Percentiles rank a stretch among this genome's conserved stretches.
Conservation (phyloP, 2,797 vertebrate species). For the Bucorvus abyssinicus region DNA sequence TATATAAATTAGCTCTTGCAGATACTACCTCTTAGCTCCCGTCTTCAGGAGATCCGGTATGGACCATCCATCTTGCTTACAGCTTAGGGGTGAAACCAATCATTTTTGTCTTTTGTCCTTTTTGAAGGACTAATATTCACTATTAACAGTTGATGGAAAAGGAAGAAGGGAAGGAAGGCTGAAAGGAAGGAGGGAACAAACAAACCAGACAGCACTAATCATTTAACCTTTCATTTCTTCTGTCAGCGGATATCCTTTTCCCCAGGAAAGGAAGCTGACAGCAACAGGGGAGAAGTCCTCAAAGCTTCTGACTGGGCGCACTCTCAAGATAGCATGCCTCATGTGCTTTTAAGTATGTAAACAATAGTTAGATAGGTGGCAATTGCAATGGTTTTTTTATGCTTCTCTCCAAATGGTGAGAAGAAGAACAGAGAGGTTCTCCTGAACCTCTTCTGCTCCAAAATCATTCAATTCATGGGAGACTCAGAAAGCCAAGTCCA, state of each 20-base stretch:
- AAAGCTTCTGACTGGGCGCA: neutral
- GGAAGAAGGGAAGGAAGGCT: neutral
- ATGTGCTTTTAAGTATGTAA: neutral
- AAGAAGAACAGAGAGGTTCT: neutral
- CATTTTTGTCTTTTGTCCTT: neutral
- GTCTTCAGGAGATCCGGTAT: neutral
- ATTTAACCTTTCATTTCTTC: neutral
- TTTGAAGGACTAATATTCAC: neutral
- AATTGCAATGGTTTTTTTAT: neutral
- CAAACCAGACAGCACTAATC: neutral
- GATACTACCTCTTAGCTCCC: neutral
- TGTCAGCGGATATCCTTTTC: neutral
- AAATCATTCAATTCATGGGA: neutral
- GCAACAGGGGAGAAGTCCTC: accelerated
- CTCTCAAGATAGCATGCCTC: neutral
- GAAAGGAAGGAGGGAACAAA: neutral
- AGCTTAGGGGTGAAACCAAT: neutral
- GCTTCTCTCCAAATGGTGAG: neutral
- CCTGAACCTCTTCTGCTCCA: neutral
- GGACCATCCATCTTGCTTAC: neutral
- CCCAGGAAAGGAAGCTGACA: neutral
- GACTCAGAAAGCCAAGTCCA: neutral
- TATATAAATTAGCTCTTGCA: neutral
- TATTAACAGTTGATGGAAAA: neutral
- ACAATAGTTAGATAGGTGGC: neutral